A percentile compares a stretch with the other conserved stretches of the same genome.
phyloP scores from a whole-genome alignment of 2,113 vertebrate genomes.

The Forbesichthys agassizii region DNA sequence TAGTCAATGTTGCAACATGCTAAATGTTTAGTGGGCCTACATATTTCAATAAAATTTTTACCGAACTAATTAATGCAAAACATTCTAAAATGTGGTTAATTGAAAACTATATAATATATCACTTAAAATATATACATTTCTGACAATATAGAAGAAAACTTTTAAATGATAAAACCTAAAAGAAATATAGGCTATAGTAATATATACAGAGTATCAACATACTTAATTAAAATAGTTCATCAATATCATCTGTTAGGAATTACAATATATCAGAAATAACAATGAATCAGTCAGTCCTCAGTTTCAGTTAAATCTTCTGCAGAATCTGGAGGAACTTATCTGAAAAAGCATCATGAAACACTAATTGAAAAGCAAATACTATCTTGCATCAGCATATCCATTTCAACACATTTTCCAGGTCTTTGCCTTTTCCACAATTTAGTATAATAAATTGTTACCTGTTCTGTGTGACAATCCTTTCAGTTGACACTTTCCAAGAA shows the following conservation, averaged over 20 bases:
- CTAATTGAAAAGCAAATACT: background rate
- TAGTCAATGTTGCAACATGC: too few species aligned
- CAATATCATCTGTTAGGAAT: background rate
- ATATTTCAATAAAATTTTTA: too few species aligned
- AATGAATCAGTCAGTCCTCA: background rate
- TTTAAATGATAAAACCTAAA: background rate
- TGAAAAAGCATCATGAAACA: constrained; percentile 12
- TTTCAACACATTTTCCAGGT: background rate
- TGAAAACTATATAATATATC: background rate
- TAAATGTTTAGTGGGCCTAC: too few species aligned
- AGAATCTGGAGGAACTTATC: constrained; percentile 31
- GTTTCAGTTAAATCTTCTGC: constrained; percentile 1
- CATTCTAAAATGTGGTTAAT: too few species aligned
- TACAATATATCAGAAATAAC: background rate
- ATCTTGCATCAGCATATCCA: background rate
- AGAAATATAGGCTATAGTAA: background rate
- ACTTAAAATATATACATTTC: background rate
- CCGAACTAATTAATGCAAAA: too few species aligned
- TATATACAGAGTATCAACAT: too few species aligned
- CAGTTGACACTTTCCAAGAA: constrained; percentile 51
- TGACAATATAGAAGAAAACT: background rate
- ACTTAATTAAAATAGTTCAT: background rate
- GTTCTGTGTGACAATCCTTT: constrained; percentile 67
- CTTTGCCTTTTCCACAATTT: background rate
- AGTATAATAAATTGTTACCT: constrained; percentile 48